These are phyloP conservation scores for Tenthredo scrophulariae DNA, from an alignment of 2,888 invertebrate species.

Conservation along the genomic window DNA sequence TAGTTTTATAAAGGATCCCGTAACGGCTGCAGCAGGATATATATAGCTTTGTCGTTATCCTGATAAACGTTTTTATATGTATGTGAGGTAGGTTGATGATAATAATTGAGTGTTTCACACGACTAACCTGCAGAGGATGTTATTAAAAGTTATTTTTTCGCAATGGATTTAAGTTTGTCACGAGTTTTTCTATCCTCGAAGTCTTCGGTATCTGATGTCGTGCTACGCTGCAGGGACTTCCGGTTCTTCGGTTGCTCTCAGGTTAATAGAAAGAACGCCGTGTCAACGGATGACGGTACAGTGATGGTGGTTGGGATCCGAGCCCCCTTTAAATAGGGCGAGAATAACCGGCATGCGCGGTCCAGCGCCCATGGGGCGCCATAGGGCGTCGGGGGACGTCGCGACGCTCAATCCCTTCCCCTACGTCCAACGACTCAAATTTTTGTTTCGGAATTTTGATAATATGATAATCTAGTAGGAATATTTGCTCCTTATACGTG, in stretches of 20 bases:
- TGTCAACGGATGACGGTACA: slow-evolving; percentile 68
- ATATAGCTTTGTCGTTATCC: neutral
- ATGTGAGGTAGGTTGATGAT: neutral
- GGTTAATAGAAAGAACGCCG: slow-evolving; percentile 57
- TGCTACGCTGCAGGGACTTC: slow-evolving; percentile 28
- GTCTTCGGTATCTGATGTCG: neutral
- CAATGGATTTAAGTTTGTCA: neutral
- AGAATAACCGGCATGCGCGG: slow-evolving; percentile 72
- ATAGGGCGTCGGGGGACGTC: slow-evolving; percentile 57
- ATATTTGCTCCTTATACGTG: slow-evolving; percentile 28
- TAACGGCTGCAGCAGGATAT: neutral
- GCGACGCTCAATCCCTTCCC: slow-evolving; percentile 44
- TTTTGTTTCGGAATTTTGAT: slow-evolving; percentile 65
- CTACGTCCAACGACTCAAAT: slow-evolving; percentile 58
- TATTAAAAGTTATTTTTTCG: slow-evolving; percentile 11
- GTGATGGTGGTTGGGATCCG: slow-evolving; percentile 69
- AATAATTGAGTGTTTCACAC: slow-evolving; percentile 14
- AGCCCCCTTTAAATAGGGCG: slow-evolving; percentile 74
- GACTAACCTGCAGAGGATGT: slow-evolving; percentile 40
- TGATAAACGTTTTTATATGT: neutral
- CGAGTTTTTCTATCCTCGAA: slow-evolving; percentile 13
- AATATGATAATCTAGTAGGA: slow-evolving; percentile 57
- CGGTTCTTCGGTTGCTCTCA: slow-evolving; percentile 47
- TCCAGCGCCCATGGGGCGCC: slow-evolving; percentile 64
- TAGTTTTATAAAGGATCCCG: neutral